Conservation (phyloP, 2,797 vertebrate species). For the Ambastaia sidthimunki region DNA sequence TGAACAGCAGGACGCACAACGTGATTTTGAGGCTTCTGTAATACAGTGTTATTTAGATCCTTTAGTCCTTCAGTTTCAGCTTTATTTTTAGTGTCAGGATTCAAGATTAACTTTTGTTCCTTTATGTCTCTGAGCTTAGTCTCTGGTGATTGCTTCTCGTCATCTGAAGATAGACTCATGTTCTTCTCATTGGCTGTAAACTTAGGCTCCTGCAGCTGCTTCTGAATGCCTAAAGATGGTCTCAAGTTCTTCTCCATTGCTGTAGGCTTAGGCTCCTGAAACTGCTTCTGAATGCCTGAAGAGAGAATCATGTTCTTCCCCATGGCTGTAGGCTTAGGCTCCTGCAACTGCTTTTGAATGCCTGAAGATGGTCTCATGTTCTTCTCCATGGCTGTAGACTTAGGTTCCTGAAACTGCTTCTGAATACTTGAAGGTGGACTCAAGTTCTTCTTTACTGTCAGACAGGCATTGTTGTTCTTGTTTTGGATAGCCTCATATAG, state of each 20-base stretch:
- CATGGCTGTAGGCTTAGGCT: slow-evolving; percentile 5
- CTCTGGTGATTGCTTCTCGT: background rate
- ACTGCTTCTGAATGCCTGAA: slow-evolving; percentile 45
- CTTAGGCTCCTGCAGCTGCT: slow-evolving; percentile 9
- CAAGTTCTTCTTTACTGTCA: slow-evolving; percentile 56
- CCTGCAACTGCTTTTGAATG: slow-evolving; percentile 43
- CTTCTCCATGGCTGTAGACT: slow-evolving; percentile 18
- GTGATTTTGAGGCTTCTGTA: slow-evolving; percentile 37
- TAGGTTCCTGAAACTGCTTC: slow-evolving; percentile 27
- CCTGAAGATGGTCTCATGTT: background rate
- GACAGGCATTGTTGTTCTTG: slow-evolving; percentile 82
- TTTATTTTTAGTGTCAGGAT: slow-evolving; percentile 57
- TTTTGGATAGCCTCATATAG: slow-evolving; percentile 70
- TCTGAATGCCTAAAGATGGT: slow-evolving; percentile 38
- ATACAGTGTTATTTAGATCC: slow-evolving; percentile 43
- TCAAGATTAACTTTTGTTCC: slow-evolving; percentile 41
- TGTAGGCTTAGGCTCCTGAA: background rate
- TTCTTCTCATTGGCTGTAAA: background rate
- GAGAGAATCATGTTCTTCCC: background rate
- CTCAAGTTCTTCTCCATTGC: slow-evolving; percentile 1
- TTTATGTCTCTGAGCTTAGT: slow-evolving; percentile 3
- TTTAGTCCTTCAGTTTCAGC: slow-evolving; percentile 55
- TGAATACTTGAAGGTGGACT: slow-evolving; percentile 27
- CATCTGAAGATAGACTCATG: background rate
- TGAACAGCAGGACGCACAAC: slow-evolving; percentile 38